Evolutionary conservation across 1,140 invertebrate species (phyloP).

Genomic region (Drosophila neocordata): DNA sequence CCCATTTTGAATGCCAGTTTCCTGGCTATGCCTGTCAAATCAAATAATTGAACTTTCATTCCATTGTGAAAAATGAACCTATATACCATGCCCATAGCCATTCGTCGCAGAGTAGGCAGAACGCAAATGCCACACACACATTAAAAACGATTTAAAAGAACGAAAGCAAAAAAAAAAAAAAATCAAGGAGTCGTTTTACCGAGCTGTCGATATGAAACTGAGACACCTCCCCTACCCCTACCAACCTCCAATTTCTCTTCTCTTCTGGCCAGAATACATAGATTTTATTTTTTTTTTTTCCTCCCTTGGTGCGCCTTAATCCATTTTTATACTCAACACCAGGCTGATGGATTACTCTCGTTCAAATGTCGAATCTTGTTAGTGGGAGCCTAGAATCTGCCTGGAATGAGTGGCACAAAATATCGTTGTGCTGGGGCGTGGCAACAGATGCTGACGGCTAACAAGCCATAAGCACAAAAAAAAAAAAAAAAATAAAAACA

Average conservation of each 20-base stretch:
- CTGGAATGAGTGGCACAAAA: too few relatives aligned
- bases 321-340: conserved; percentile 72
- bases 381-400: conserved; percentile 51
- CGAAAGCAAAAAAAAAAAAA: conserved; percentile 18
- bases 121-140: conserved; percentile 67
- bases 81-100: conserved; percentile 11
- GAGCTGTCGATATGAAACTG: conserved; percentile 50
- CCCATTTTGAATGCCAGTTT: conserved; percentile 43
- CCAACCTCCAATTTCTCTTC: neutral
- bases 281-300: conserved; percentile 36
- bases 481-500: neutral
- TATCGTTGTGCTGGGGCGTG: conserved; percentile 40
- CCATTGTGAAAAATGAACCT: conserved; percentile 74
- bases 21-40: conserved; percentile 66
- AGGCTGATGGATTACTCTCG: conserved; percentile 76
- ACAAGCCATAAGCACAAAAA: conserved; percentile 43
- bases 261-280: conserved; percentile 30
- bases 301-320: conserved; percentile 41
- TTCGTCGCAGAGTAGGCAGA: conserved; percentile 24
- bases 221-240: conserved; percentile 14
- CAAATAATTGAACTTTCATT: conserved; percentile 79
- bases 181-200: conserved; percentile 10
- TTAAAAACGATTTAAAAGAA: conserved; percentile 68
- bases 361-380: conserved; percentile 79
- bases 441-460: conserved; percentile 62